A percentile compares a stretch with the other conserved stretches of the same genome.
These are phyloP conservation scores for Bombyx mori DNA, from an alignment of 1,140 invertebrate species.

Conservation along the genomic window DNA sequence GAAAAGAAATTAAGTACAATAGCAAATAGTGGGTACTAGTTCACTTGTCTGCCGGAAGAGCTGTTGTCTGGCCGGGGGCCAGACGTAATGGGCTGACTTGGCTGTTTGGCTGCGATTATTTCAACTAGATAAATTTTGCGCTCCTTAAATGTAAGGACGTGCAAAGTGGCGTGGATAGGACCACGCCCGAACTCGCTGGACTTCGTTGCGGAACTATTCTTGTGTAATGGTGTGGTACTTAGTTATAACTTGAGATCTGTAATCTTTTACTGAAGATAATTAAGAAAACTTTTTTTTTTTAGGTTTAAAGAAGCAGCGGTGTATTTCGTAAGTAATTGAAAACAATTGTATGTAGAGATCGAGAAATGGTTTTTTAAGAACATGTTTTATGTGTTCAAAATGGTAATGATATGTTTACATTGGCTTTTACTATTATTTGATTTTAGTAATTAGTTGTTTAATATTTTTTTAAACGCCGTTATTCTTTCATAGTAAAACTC, in stretches of 20 bases:
- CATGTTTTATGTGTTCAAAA: no score
- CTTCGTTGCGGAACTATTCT: slow-evolving; percentile 1
- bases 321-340: no score
- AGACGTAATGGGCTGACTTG: slow-evolving; percentile 26
- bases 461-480: no score
- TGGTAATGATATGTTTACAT: no score
- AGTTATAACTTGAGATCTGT: neutral
- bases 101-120: slow-evolving; percentile 30
- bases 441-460: no score
- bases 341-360: no score
- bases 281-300: no score
- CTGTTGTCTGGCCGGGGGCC: slow-evolving; percentile 22
- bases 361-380: no score
- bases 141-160: slow-evolving; percentile 34
- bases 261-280: no score
- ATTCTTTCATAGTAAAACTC: no score
- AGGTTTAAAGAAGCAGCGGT: no score
- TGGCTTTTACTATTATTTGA: no score
- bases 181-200: slow-evolving; percentile 3
- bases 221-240: slow-evolving; percentile 1
- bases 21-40: slow-evolving; percentile 18
- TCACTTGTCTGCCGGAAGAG: slow-evolving; percentile 18
- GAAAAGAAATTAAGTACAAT: slow-evolving; percentile 16
- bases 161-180: slow-evolving; percentile 15
- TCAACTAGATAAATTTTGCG: slow-evolving; percentile 38